Evolutionary conservation across 2,888 invertebrate species (phyloP), one percentile per base, ranked within the genome.

Genomic region (Parascotia fuliginaria): DNA sequence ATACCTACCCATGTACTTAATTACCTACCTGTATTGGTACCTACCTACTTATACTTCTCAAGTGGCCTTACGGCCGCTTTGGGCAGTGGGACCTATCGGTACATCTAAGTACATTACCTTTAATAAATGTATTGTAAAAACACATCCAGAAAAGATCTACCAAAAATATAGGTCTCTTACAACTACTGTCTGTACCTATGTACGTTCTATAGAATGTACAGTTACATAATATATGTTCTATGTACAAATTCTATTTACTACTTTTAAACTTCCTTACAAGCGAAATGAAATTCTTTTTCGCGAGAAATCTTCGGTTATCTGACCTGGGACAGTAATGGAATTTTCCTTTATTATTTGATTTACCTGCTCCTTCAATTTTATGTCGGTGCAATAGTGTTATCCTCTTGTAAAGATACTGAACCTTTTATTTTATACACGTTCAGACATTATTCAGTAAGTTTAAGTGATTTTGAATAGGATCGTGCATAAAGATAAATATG

Each of bases 301-400:
- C 72, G 70, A 77, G 62, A 81, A 81, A 81, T 82, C 75, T 81
- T 79, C 77, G 75, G 73, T 78, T 81, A 83, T 81, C 75, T 78
- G 81, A 79, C 81, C 79, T 66, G 81, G 81, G 76, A 72, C 78
- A 61, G 80, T 90, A 88, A 90, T 82, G 75, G 73, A 84, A 89
- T 90, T 88, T 86, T 83, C 89, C 85, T 83, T 83, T 89, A 83
- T 89, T 89, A 90, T 89, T 89, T 85, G 88, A 89, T 89, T 89
- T 89, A 83, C 79, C 80, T 80, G 79, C 71, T 83, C 81, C 79
- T 81, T 80, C 78, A 79, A 83, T 86, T 87, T 87, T 85, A 85
- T 84, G 73, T 79, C 75, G 70, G 60, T 79, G 81, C 81, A 83
- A 87, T 84, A 82, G 83, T 79, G 82, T 79, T 81, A 81, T 79